Conservation (phyloP, 2,113 vertebrate species). For the Proterorhinus semilunaris region DNA sequence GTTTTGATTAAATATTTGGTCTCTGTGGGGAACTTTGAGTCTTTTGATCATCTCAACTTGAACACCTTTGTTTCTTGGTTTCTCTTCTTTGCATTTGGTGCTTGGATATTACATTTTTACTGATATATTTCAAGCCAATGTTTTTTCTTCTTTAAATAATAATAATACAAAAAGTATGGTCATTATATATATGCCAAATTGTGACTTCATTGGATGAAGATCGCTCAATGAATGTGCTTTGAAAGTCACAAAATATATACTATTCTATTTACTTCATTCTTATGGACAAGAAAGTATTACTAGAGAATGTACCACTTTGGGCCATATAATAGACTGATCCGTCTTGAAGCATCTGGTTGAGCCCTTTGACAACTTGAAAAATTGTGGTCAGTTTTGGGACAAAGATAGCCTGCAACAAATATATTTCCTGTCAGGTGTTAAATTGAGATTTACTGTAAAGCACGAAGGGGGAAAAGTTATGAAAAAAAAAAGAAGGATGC, state of each 20-base stretch:
- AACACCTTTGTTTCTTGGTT: no score
- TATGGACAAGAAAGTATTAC: not conserved
- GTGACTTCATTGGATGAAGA: not conserved
- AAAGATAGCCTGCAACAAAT: constrained; percentile 26
- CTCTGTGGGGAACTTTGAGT: no score
- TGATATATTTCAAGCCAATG: no score
- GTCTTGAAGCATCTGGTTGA: constrained; percentile 14
- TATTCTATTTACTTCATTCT: not conserved
- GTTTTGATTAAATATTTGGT: no score
- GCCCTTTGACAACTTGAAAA: constrained; percentile 17
- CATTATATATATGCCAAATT: no score
- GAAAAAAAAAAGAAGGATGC: constrained; percentile 9
- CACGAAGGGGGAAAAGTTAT: not conserved
- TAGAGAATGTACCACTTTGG: not conserved
- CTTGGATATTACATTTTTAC: no score
- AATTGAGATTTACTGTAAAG: constrained; percentile 15
- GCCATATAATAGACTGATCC: not conserved
- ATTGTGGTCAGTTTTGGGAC: constrained; percentile 9
- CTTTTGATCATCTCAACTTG: no score
- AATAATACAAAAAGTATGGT: no score
- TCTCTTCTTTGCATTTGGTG: no score
- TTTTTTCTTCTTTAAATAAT: no score
- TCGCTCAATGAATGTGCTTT: not conserved
- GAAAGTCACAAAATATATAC: not conserved
- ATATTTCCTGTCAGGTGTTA: constrained; percentile 13